A percentile compares a stretch with the other conserved stretches of the same genome.
These are phyloP conservation scores for Mya arenaria DNA, from an alignment of 1,140 invertebrate genomes.

Conservation along the genomic window DNA sequence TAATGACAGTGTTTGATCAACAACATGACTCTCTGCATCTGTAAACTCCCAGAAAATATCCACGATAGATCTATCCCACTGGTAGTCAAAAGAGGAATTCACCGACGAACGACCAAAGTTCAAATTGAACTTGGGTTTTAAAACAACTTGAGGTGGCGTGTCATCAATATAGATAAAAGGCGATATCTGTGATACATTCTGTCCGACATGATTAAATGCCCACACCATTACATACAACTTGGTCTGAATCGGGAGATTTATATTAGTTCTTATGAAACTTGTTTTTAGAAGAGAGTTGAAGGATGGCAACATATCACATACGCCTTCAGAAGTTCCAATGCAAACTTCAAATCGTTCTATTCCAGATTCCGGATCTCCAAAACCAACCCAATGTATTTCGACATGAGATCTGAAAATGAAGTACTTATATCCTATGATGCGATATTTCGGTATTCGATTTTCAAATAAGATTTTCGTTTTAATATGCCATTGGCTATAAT, in stretches of 20 bases:
- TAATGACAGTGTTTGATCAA: slow-evolving; percentile 48
- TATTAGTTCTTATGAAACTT: slow-evolving; percentile 1
- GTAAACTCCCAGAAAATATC: slow-evolving; percentile 60
- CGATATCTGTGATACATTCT: slow-evolving; percentile 43
- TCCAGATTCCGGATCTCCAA: slow-evolving; percentile 63
- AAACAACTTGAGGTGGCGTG: slow-evolving; percentile 40
- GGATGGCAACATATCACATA: slow-evolving; percentile 54
- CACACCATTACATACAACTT: slow-evolving; percentile 56
- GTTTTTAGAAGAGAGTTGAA: slow-evolving; percentile 29
- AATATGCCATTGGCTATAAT: too few relatives aligned
- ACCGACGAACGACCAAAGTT: background rate
- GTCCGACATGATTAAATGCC: slow-evolving; percentile 58
- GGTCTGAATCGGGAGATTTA: slow-evolving; percentile 39
- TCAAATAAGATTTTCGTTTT: too few relatives aligned
- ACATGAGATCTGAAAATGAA: slow-evolving; percentile 40
- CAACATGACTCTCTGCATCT: slow-evolving; percentile 66
- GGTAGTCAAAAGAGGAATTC: background rate
- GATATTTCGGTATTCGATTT: too few relatives aligned
- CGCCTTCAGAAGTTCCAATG: slow-evolving; percentile 21
- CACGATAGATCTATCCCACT: slow-evolving; percentile 60
- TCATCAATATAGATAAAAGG: slow-evolving; percentile 58
- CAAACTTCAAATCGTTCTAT: slow-evolving; percentile 62
- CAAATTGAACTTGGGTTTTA: slow-evolving; percentile 23
- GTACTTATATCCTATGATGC: too few relatives aligned
- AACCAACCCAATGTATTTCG: slow-evolving; percentile 56